A percentile compares a stretch with the other conserved stretches of the same genome.
phyloP scores from a whole-genome alignment of 1,140 invertebrate species.

The Saccostrea glomerata region DNA sequence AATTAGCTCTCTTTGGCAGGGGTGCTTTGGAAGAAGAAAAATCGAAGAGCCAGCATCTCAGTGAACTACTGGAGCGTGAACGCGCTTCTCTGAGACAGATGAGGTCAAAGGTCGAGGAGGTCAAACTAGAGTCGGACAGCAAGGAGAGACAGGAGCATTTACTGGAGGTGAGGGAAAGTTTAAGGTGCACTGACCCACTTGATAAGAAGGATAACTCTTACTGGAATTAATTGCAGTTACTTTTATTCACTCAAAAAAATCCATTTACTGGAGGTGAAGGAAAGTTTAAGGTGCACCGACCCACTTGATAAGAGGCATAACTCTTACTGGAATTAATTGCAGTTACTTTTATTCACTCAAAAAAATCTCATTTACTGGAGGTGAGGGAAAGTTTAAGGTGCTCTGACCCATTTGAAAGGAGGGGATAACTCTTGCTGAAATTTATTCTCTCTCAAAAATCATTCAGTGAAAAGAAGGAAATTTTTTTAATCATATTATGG shows the following conservation, averaged over 20 bases:
- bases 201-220: too few species aligned
- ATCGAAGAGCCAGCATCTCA: conserved; percentile 68
- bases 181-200: neutral
- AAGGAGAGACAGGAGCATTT: conserved; percentile 49
- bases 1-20: conserved; percentile 57
- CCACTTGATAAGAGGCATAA: too few species aligned
- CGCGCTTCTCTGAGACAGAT: conserved; percentile 59
- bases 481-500: too few species aligned
- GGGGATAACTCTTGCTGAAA: too few species aligned
- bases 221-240: too few species aligned
- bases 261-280: conserved; percentile 58
- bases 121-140: conserved; percentile 49
- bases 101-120: conserved; percentile 62
- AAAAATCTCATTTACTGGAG: conserved; percentile 51
- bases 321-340: too few species aligned
- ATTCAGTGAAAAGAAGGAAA: too few species aligned
- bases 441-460: too few species aligned
- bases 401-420: neutral
- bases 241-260: too few species aligned
- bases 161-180: conserved; percentile 54
- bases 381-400: conserved; percentile 28
- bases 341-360: too few species aligned
- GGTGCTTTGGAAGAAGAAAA: conserved; percentile 75
- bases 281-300: neutral
- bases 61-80: conserved; percentile 70